Percentiles rank a stretch among this genome's conserved stretches.
phyloP scores from a whole-genome alignment of 2,888 invertebrate species.

The Eurois occulta region DNA sequence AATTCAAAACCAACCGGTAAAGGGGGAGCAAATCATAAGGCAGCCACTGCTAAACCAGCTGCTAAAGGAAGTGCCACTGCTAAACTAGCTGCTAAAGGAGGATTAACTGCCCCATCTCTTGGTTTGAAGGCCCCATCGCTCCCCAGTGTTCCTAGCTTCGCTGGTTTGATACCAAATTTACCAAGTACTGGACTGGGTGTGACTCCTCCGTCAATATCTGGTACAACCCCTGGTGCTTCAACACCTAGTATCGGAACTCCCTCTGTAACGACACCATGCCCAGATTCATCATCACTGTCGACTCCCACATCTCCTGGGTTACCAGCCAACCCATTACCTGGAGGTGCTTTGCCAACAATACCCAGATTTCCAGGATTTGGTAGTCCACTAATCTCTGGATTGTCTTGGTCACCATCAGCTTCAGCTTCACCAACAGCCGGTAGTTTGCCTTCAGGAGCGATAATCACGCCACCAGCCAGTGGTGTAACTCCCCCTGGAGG shows the following conservation, averaged over 20 bases:
- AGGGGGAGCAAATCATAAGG: not conserved
- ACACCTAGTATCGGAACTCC: not conserved
- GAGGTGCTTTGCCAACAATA: not conserved
- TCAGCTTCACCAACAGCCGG: not conserved
- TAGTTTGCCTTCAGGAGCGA: not conserved
- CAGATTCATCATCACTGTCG: not conserved
- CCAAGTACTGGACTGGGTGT: not conserved
- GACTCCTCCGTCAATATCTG: conserved; percentile 1
- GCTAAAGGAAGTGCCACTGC: no score
- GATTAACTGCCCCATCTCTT: not conserved
- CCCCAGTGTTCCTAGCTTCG: not conserved
- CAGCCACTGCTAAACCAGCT: not conserved
- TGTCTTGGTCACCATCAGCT: not conserved
- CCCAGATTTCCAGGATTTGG: not conserved
- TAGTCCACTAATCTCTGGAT: not conserved
- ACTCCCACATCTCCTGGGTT: not conserved
- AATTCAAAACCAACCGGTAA: not conserved
- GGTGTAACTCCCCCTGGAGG: not conserved
- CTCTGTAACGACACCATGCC: not conserved
- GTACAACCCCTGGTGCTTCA: not conserved
- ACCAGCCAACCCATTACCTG: not conserved
- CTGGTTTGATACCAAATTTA: not conserved
- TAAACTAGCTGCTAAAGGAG: not conserved
- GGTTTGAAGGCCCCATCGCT: not conserved
- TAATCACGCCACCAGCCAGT: not conserved